Percentiles rank a stretch among this genome's conserved stretches.
These are phyloP conservation scores for Ophioninae sp. DNA, from an alignment of 2,888 invertebrate species.

Conservation along the genomic window DNA sequence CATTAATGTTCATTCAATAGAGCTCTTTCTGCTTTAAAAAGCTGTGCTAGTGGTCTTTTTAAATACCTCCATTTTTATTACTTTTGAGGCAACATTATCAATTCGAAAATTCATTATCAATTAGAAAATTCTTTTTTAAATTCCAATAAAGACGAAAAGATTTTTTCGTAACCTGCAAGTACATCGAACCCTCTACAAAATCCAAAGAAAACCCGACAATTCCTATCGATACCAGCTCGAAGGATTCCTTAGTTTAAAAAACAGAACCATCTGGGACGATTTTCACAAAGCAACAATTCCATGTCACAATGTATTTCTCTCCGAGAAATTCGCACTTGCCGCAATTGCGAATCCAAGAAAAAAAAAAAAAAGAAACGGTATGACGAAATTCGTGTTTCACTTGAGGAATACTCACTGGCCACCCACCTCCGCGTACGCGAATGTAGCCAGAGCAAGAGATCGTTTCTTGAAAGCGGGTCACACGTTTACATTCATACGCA, in stretches of 20 bases:
- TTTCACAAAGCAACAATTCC: neutral
- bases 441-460: conserved; percentile 44
- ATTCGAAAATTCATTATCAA: too few relatives aligned
- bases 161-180: neutral
- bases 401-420: neutral
- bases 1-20: too few relatives aligned
- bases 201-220: neutral
- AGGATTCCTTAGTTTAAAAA: neutral
- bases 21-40: too few relatives aligned
- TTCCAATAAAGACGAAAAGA: too few relatives aligned
- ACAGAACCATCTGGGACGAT: neutral
- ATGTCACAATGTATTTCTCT: neutral
- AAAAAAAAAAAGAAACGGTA: neutral
- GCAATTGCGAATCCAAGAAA: neutral
- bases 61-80: too few relatives aligned
- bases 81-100: too few relatives aligned
- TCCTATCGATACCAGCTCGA: neutral
- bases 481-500: conserved; percentile 43
- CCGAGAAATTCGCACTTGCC: neutral
- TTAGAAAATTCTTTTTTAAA: too few relatives aligned
- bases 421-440: neutral
- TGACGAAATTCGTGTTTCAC: conserved; percentile 12
- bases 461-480: conserved; percentile 67
- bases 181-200: too few relatives aligned
- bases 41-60: too few relatives aligned